phyloP scores from a whole-genome alignment of 2,797 vertebrate genomes.

The Coracias cyanogaster region DNA sequence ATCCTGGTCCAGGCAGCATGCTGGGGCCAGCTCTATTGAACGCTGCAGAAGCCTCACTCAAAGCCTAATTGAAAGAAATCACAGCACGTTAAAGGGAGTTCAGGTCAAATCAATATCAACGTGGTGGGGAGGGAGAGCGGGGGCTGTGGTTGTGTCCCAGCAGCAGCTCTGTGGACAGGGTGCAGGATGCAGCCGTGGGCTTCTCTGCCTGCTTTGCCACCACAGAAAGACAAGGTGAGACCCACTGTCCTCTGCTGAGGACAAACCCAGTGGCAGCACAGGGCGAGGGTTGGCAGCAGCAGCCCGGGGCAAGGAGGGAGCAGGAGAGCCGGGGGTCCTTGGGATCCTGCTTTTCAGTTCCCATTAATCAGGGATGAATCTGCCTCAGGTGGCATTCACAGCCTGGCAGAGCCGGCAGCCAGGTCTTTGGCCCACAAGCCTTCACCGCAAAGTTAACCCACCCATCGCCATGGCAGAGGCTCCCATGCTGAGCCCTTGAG shows the following conservation, averaged over 20 bases:
- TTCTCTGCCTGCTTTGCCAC: not conserved
- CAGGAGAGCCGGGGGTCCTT: not conserved
- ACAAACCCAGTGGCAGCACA: not conserved
- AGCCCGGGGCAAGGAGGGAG: not conserved
- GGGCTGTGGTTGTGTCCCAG: not conserved
- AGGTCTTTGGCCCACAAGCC: not conserved
- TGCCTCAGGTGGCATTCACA: not conserved
- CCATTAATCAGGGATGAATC: not conserved
- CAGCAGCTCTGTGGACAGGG: not conserved
- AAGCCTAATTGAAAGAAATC: slow-evolving; percentile 62
- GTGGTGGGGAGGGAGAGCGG: fast-evolving
- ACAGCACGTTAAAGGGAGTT: slow-evolving; percentile 28
- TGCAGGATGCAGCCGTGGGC: fast-evolving
- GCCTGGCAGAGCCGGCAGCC: not conserved
- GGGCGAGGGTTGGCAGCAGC: fast-evolving
- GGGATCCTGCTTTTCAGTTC: slow-evolving; percentile 23
- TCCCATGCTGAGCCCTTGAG: not conserved
- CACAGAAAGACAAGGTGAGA: fast-evolving
- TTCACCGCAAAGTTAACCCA: not conserved
- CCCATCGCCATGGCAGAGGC: fast-evolving
- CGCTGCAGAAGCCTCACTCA: not conserved
- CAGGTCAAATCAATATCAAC: not conserved
- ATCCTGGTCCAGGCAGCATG: not conserved
- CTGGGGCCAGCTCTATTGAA: not conserved
- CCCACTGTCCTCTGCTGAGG: fast-evolving